Evolutionary conservation across 2,888 invertebrate genomes (phyloP), one percentile per base, ranked within the genome.

Genomic region (Clepsis dumicolana): DNA sequence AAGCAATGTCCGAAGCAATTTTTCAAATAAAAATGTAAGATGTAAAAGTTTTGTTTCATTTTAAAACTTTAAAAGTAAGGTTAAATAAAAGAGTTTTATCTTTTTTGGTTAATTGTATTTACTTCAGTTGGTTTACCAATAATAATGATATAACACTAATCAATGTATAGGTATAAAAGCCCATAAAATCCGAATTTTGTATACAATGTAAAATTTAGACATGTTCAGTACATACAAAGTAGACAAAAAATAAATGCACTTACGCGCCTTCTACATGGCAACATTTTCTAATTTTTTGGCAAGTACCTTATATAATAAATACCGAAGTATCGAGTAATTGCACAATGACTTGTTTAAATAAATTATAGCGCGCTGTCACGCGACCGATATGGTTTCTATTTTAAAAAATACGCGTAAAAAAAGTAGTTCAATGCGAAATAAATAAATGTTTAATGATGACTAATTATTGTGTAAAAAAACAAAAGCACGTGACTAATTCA

Each of bases 231-330:
- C 81, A 83, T 82, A 83, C 83, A 80, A 80, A 75, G 78, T 85
- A 83, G 85, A 87, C 84, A 86, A 87, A 87, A 86, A 89, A 89
- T 89, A 91, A 91, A 90, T 90, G 90, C 90, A 90, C 84, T 84
- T 83, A 82, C 79, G 81, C 83, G 86, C 86, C 90, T 82, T 85
- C 83, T 86, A 89, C 84, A 89, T 89, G 90, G 88, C 88, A 88
- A 85, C 87, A 85, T 83, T 84, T 75, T 75, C 83, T 83, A 85
- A 75, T 69, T 73, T 85, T 88, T 88, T 88, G 86, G 88, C 83
- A 87, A 85, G 80, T 82, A 82, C 79, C 83, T 80, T 81, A 85
- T 67, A 81, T 76, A 81, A 80, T 79, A 77, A 78, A 80, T 77
- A 75, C 82, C 83, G 72, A 65, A 74, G 70, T 52, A 41, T 38